Base-by-base conservation (phyloP, 2,888 invertebrate genomes). In the Ypsolopha scabrella region DNA sequence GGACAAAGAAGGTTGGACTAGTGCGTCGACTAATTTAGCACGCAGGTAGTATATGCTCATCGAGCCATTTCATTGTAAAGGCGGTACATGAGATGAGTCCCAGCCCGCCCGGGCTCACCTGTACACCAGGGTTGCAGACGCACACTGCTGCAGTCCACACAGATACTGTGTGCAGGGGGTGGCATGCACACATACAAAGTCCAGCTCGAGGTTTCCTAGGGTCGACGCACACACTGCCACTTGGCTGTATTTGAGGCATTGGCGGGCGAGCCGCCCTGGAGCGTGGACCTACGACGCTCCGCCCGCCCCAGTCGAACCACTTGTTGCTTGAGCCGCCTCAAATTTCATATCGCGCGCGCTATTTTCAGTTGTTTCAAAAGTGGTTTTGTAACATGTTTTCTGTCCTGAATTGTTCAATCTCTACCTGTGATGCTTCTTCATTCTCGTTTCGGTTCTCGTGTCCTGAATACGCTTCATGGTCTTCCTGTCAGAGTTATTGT, bases 191-290 rank as follows among this genome's bases (percentile, higher is more conserved):
- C 52, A 51, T 39, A 50, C 48, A 55, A n/a, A n/a, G 53, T 48
- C 46, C 52, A 52, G 54, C 53, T 58, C 59, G 60, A 58, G 61
- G 65, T 61, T 61, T 64, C 64, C 24, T 24, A 24, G 24, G 24
- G 24, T 24, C 24, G 24, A 24, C 24, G 24, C 24, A 24, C 24
- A 24, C 24, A 24, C 4, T 24, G 24, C 24, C 24, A 24, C 24
- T 4, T 24, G 24, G 24, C 24, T 24, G 24, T 24, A 24, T 24
- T 24, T 24, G 24, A 63, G 67, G 62, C 83, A 83, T 64, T 78
- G 80, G 85, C 85, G 83, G 85, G 79, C 79, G 70, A 82, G 77
- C 79, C 66, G 72, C 80, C 77, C 79, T 82, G 80, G 77, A 76
- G 83, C 66, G 72, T 69, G 77, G 76, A 68, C 65, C 68, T 70